These are phyloP conservation scores for Pachypanchax playfairii DNA, from an alignment of 2,113 vertebrate genomes.

Conservation along the genomic window DNA sequence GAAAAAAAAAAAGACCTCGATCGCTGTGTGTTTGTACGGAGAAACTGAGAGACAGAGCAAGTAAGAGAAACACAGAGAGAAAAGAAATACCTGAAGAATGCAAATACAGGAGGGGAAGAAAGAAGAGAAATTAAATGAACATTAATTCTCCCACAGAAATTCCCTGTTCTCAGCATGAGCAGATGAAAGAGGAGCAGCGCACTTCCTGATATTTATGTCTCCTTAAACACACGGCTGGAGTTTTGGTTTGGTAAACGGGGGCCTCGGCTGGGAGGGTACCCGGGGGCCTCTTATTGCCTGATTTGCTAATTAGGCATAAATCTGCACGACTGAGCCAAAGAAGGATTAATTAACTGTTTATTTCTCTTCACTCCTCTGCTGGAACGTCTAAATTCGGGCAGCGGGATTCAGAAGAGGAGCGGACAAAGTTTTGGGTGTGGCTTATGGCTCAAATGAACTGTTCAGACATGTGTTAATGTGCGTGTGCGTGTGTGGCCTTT, in stretches of 20 bases:
- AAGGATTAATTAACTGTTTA: constrained; percentile 79
- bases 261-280: constrained; percentile 50
- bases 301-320: constrained; percentile 77
- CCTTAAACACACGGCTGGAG: constrained; percentile 62
- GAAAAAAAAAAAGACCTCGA: constrained; percentile 59
- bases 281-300: constrained; percentile 66
- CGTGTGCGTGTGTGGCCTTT: constrained; percentile 23
- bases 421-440: constrained; percentile 33
- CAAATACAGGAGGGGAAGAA: constrained; percentile 79
- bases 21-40: constrained; percentile 48
- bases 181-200: constrained; percentile 79
- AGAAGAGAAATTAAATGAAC: constrained; percentile 79
- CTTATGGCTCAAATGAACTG: constrained; percentile 36
- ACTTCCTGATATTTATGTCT: constrained; percentile 82
- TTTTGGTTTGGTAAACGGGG: constrained; percentile 58
- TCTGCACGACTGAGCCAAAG: constrained; percentile 65
- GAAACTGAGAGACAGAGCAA: constrained; percentile 13
- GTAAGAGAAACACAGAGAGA: constrained; percentile 51
- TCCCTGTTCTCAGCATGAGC: constrained; percentile 56
- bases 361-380: constrained; percentile 73
- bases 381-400: constrained; percentile 30
- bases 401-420: constrained; percentile 21
- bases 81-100: constrained; percentile 77
- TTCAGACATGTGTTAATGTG: constrained; percentile 33
- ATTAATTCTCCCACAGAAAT: constrained; percentile 75